A percentile compares a stretch with the other conserved stretches of the same genome.
These are phyloP conservation scores for Boulengeromyrus knoepffleri DNA, from an alignment of 2,113 vertebrate genomes.

Conservation along the genomic window DNA sequence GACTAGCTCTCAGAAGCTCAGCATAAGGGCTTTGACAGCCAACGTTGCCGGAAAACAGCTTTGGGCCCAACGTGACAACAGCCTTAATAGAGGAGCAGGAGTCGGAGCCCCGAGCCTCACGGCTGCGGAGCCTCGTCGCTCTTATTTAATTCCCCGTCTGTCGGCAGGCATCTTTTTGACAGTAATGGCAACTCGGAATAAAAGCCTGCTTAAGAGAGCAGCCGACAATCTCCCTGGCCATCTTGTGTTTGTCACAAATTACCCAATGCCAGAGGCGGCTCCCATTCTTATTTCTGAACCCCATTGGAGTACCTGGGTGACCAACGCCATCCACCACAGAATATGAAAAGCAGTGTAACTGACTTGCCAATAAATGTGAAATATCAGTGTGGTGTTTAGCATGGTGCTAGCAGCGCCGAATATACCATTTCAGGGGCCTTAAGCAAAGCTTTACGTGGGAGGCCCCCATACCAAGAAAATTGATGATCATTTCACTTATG, in stretches of 20 bases:
- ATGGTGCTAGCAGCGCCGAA: neutral
- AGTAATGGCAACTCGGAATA: neutral
- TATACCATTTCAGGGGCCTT: neutral
- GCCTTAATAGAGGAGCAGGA: neutral
- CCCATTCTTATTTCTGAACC: neutral
- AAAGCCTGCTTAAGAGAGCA: neutral
- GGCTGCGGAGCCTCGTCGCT: neutral
- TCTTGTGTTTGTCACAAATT: neutral
- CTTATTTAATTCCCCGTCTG: conserved; percentile 6
- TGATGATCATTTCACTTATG: neutral
- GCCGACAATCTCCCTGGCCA: neutral
- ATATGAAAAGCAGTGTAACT: neutral
- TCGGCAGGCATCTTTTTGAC: neutral
- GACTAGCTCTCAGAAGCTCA: neutral
- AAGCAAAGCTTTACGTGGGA: neutral
- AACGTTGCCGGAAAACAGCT: neutral
- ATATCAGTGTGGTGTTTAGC: neutral
- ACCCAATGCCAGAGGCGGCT: neutral
- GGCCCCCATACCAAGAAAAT: neutral
- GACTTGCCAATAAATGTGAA: neutral
- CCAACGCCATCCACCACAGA: neutral
- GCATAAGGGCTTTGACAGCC: neutral
- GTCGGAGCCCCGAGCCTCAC: neutral
- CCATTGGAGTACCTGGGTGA: neutral
- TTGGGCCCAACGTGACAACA: neutral